Conservation (phyloP, 1,140 invertebrate genomes). For the Vollenhovia emeryi region DNA sequence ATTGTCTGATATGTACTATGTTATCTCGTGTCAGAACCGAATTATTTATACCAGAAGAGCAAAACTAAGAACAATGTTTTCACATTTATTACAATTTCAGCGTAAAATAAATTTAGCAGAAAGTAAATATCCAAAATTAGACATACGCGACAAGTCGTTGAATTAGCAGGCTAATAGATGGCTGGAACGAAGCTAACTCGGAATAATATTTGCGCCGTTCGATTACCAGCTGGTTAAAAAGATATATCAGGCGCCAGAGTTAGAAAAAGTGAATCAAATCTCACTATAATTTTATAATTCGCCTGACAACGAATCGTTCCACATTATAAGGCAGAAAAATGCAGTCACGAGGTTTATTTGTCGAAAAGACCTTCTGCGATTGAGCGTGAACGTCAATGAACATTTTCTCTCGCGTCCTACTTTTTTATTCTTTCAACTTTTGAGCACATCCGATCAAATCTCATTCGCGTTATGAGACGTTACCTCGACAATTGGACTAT, state of each 20-base stretch:
- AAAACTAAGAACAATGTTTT: constrained; percentile 1
- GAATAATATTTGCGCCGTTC: not conserved
- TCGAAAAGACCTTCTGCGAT: not conserved
- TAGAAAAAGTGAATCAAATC: not conserved
- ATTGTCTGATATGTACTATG: not conserved
- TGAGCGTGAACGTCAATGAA: not conserved
- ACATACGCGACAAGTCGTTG: not conserved
- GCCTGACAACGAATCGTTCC: not conserved
- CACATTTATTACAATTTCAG: not conserved
- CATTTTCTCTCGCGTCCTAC: not conserved
- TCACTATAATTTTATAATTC: not conserved
- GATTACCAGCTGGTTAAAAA: not conserved
- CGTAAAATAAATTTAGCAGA: not conserved
- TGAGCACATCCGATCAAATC: not conserved
- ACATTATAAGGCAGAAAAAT: not conserved
- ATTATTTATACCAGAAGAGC: not conserved
- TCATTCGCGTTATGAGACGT: not conserved
- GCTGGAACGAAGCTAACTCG: not conserved
- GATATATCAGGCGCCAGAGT: not conserved
- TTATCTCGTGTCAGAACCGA: not conserved
- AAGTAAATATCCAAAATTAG: not conserved
- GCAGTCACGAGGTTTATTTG: not conserved
- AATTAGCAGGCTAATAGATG: not conserved
- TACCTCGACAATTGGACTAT: not conserved
- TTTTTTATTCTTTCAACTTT: not conserved